Evolutionary conservation across 2,888 invertebrate species (phyloP).

Genomic region (Spatulosminthurus flaviceps): DNA sequence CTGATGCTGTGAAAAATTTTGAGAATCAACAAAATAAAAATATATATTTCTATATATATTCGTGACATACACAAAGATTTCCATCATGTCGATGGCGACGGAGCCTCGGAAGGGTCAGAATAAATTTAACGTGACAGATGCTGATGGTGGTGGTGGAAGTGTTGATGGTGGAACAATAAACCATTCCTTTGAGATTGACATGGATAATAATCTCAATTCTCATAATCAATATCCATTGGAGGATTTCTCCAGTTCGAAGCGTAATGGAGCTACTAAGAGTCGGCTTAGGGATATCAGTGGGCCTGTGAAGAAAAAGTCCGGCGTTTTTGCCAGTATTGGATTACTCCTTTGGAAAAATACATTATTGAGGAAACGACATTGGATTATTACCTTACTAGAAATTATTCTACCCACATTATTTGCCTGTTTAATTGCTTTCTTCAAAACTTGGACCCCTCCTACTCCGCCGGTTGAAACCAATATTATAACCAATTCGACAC

Average conservation of each 20-base stretch:
- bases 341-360: constrained; percentile 63
- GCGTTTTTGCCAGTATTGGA: constrained; percentile 49
- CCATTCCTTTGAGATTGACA: constrained; percentile 28
- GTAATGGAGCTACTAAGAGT: constrained; percentile 6
- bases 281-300: background rate
- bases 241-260: background rate
- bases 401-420: constrained; percentile 61
- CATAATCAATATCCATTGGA: background rate
- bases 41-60: background rate
- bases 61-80: no score
- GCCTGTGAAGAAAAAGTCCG: constrained; percentile 9
- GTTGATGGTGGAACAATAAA: constrained; percentile 28
- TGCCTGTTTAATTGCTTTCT: constrained; percentile 55
- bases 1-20: background rate
- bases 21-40: background rate
- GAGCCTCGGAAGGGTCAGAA: constrained; percentile 41
- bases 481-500: constrained; percentile 32
- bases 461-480: constrained; percentile 41
- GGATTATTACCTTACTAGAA: constrained; percentile 60
- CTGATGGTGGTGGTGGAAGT: background rate
- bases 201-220: constrained; percentile 40
- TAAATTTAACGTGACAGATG: constrained; percentile 36
- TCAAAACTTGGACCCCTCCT: constrained; percentile 40
- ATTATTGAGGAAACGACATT: constrained; percentile 60
- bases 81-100: constrained; percentile 36